Percentiles rank a stretch among this genome's conserved stretches.
Conservation (phyloP, 2,888 invertebrate genomes). For the Platycheirus rosarum region DNA sequence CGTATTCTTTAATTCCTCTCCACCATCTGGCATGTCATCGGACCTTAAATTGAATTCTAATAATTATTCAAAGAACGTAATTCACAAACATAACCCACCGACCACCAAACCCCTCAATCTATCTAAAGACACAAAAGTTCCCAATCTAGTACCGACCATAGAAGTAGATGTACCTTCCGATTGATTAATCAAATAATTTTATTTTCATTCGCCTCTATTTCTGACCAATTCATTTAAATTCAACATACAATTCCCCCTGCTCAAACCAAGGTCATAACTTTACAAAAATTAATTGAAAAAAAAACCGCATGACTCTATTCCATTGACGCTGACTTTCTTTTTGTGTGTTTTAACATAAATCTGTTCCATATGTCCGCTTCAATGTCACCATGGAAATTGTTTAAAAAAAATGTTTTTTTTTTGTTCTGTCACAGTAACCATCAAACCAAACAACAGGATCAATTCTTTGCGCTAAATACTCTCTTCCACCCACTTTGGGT, state of each 20-base stretch:
- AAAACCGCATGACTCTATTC: slow-evolving; percentile 23
- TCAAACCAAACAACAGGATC: slow-evolving; percentile 45
- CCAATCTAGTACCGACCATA: neutral
- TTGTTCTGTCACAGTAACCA: slow-evolving; percentile 19
- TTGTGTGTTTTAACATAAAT: slow-evolving; percentile 4
- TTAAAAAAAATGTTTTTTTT: slow-evolving; percentile 1
- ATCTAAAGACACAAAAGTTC: neutral
- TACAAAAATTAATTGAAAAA: neutral
- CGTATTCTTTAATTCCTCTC: no score
- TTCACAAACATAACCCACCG: no score
- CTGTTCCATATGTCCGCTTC: slow-evolving; percentile 32
- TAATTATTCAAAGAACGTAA: neutral
- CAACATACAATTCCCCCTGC: neutral
- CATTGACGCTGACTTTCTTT: slow-evolving; percentile 47
- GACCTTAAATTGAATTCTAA: neutral
- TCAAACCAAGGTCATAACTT: slow-evolving; percentile 48
- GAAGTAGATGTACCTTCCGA: neutral
- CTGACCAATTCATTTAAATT: slow-evolving; percentile 49
- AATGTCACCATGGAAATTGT: slow-evolving; percentile 26
- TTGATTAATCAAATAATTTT: slow-evolving; percentile 31
- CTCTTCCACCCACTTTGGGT: slow-evolving; percentile 23
- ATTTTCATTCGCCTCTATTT: neutral
- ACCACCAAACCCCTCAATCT: no score
- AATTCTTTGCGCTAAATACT: slow-evolving; percentile 35
- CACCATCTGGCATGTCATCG: no score